Evolutionary conservation across 2,113 vertebrate genomes (phyloP).

Genomic region (Syrmaticus mikado): DNA sequence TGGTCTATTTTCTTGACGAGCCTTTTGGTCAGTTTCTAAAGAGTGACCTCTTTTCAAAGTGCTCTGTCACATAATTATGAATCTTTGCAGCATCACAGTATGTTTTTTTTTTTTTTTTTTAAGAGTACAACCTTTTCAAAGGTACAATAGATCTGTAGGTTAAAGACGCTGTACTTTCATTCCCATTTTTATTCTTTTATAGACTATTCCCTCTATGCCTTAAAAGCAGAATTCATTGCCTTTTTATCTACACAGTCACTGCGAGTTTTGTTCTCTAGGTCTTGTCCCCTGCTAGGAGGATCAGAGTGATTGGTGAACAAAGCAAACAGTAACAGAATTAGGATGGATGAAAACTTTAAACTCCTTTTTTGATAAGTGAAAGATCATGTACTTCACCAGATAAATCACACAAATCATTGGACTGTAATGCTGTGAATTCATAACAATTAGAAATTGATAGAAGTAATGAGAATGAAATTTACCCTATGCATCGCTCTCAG

Average conservation of each 20-base stretch:
- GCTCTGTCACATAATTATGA: conserved; percentile 75
- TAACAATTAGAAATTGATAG: conserved; percentile 63
- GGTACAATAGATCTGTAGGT: conserved; percentile 79
- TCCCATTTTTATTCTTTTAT: conserved; percentile 79
- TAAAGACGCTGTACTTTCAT: conserved; percentile 80
- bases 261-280: conserved; percentile 82
- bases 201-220: conserved; percentile 77
- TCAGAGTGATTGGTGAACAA: conserved; percentile 83
- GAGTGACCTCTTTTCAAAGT: conserved; percentile 71
- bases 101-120: conserved; percentile 69
- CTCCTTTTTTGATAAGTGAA: conserved; percentile 56
- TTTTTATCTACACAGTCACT: conserved; percentile 83
- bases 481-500: neutral
- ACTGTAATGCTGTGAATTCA: conserved; percentile 40
- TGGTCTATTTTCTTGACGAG: conserved; percentile 77
- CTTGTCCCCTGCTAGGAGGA: conserved; percentile 83
- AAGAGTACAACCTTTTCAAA: conserved; percentile 79
- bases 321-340: conserved; percentile 82
- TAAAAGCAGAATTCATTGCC: conserved; percentile 80
- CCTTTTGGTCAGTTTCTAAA: conserved; percentile 70
- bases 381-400: conserved; percentile 54
- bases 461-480: neutral
- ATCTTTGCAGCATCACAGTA: conserved; percentile 70
- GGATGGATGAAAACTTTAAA: conserved; percentile 71
- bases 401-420: conserved; percentile 57